Base-by-base conservation (phyloP, 2,888 invertebrate species). In the Stenurella melanura region DNA sequence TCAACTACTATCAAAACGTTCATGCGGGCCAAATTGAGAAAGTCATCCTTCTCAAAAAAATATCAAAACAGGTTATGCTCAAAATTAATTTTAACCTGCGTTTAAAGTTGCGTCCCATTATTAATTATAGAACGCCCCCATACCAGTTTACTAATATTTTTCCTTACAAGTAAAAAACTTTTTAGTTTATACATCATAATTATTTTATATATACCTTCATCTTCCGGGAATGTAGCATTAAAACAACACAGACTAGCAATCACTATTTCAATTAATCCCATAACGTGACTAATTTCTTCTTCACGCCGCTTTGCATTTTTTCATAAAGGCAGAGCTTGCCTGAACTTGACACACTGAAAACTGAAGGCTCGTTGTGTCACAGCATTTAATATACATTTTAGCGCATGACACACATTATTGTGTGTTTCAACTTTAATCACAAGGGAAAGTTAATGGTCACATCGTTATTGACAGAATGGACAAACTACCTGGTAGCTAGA, bases 211-310 rank as follows among this genome's bases (percentile, higher is more conserved):
- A 80, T 78, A 83, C 84, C 74, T 64, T 81, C 79, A 64, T 82
- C 78, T 3, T 76, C 54, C 38, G 77, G 67, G 67, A 83, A 85
- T 6, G 84, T 84, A 17, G 80, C 75, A 71, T 85, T 84, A 4
- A 85, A 77, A 79, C 84, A 77, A 79, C 84, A 85, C 67, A 85
- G 75, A 26, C 81, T 77, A 15, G 82, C 77, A 18, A 84, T 64
- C 38, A 84, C 75, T 56, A 84, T 70, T 74, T 85, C 84, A 5
- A 79, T 60, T 57, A 84, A 70, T 70, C 83, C 83, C 85, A 85
- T 85, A 57, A 42, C 74, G 68, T 60, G 54, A 42, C 2, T 70
- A n/a, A 56, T 70, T 72, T 72, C 38, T 72, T 72, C 72, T 72
- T 72, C 11, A 54, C 61, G 30, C 61, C 54, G 50, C 50, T 72